phyloP scores from a whole-genome alignment of 2,888 invertebrate species.

The Sesia apiformis region DNA sequence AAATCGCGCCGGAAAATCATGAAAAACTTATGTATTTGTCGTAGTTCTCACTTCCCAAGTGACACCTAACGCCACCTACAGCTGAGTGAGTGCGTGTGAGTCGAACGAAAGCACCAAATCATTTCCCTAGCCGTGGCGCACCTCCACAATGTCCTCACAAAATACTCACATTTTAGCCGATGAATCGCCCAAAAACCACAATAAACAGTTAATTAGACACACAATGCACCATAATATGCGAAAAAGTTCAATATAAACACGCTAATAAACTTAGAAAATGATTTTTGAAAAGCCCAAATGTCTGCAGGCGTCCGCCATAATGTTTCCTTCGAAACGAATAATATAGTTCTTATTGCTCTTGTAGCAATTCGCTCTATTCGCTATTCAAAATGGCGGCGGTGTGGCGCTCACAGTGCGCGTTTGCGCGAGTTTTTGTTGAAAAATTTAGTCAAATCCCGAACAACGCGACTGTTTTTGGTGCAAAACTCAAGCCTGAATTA shows the following conservation, averaged over 20 bases:
- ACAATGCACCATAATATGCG: slow-evolving; percentile 71
- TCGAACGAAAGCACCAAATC: slow-evolving; percentile 75
- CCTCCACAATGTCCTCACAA: slow-evolving; percentile 70
- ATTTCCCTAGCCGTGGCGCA: slow-evolving; percentile 76
- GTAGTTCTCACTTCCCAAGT: slow-evolving; percentile 35
- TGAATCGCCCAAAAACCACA: slow-evolving; percentile 66
- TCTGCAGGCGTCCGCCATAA: slow-evolving; percentile 75
- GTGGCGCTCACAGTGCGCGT: slow-evolving; percentile 69
- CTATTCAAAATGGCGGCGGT: slow-evolving; percentile 76
- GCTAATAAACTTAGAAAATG: slow-evolving; percentile 73
- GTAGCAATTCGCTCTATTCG: slow-evolving; percentile 74
- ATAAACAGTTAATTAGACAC: slow-evolving; percentile 66
- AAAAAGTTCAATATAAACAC: slow-evolving; percentile 75
- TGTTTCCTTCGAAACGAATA: slow-evolving; percentile 76
- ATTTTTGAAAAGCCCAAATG: slow-evolving; percentile 75
- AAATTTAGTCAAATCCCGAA: slow-evolving; percentile 63
- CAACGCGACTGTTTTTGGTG: slow-evolving; percentile 62
- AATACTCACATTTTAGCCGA: slow-evolving; percentile 70
- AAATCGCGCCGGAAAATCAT: slow-evolving; percentile 70
- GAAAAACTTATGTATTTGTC: slow-evolving; percentile 71
- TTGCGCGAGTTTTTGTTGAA: slow-evolving; percentile 66
- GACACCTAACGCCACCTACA: slow-evolving; percentile 73
- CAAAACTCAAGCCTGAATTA: slow-evolving; percentile 48
- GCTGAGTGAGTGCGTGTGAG: slow-evolving; percentile 73
- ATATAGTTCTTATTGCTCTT: slow-evolving; percentile 75